phyloP scores from a whole-genome alignment of 2,797 vertebrate species.

The Acanthornis magna region DNA sequence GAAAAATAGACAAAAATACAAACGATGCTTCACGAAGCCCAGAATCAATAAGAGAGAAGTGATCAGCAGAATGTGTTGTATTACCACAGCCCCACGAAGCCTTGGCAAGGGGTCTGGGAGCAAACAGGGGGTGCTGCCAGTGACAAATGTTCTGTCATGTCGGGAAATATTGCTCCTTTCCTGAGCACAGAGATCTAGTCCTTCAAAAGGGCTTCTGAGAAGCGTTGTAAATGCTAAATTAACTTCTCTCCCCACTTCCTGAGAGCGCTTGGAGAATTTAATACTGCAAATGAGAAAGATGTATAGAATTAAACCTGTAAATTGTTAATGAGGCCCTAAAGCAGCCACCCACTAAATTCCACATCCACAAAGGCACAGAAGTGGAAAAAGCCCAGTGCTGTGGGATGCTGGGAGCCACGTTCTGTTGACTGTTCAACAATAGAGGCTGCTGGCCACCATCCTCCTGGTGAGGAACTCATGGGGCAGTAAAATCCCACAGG shows the following conservation, averaged over 20 bases:
- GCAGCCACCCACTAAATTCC: constrained; percentile 29
- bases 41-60: not conserved
- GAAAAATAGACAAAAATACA: not conserved
- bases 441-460: not conserved
- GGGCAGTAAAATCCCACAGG: not conserved
- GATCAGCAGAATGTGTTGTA: not conserved
- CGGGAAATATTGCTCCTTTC: not conserved
- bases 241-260: not conserved
- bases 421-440: not conserved
- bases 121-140: not conserved
- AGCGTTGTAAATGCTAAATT: not conserved
- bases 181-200: not conserved
- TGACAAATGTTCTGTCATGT: not conserved
- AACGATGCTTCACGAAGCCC: not conserved
- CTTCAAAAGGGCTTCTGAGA: not conserved
- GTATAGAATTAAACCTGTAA: constrained; percentile 44
- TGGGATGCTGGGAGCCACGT: not conserved
- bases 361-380: not conserved
- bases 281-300: constrained; percentile 39
- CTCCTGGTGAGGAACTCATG: not conserved
- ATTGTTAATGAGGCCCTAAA: constrained; percentile 46
- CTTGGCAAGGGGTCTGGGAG: not conserved
- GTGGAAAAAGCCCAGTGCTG: not conserved
- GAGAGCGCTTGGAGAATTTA: not conserved
- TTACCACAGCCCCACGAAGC: not conserved